phyloP scores from a whole-genome alignment of 2,888 invertebrate species.

The Watsonalla binaria region DNA sequence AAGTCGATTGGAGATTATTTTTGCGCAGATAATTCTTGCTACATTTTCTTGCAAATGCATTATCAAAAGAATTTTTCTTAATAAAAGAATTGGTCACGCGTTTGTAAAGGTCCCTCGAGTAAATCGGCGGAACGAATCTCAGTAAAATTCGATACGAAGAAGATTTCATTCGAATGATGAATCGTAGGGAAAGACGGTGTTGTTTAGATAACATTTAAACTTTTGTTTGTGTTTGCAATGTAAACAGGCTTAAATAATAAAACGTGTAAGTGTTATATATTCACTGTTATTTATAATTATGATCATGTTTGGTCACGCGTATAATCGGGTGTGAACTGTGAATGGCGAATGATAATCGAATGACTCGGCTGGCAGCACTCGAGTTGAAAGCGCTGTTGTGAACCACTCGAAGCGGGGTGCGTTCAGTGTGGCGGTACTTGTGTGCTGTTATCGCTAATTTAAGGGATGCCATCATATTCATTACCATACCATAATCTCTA shows the following conservation, averaged over 20 bases:
- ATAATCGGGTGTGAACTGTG: slow-evolving; percentile 42
- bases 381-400: slow-evolving; percentile 26
- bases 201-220: no score
- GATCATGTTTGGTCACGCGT: slow-evolving; percentile 27
- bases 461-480: not conserved
- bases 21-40: no score
- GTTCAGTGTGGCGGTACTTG: slow-evolving; percentile 11
- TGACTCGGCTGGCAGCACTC: slow-evolving; percentile 45
- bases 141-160: no score
- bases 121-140: no score
- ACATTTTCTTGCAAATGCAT: no score
- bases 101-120: no score
- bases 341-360: slow-evolving; percentile 53
- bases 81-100: no score
- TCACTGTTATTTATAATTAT: not conserved
- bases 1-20: no score
- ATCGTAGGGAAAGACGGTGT: no score
- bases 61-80: no score
- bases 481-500: no score
- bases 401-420: slow-evolving; percentile 22
- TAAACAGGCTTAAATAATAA: not conserved
- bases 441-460: slow-evolving; percentile 5
- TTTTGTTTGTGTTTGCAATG: no score
- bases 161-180: slow-evolving; percentile 10
- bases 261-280: not conserved